Base-by-base conservation (phyloP, 2,113 vertebrate genomes). In the Actenoides hombroni region DNA sequence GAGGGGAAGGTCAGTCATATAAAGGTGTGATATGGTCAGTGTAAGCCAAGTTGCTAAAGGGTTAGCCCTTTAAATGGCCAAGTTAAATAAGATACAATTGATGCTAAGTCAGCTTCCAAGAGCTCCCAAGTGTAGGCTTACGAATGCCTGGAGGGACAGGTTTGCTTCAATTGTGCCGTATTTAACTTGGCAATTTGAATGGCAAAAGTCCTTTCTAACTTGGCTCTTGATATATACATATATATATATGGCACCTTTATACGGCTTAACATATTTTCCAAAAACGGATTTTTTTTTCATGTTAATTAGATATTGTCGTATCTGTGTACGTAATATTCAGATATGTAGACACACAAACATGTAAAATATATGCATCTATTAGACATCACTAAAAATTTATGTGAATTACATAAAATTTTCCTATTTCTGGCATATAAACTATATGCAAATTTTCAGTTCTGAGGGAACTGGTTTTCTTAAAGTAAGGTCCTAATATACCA, bases 171-270 rank as follows among this genome's bases (percentile, higher is more conserved):
- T 90, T 96, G 91, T 93, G 76, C 68, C 37, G 25, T 98, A 90
- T 98, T 98, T 97, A 95, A 94, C 95, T 98, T 98, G 97, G 97
- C 97, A 87, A 63, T 92, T 93, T 81, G 81, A 91, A 96, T 53
- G 69, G 92, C 92, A 97, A 84, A 95, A 96, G 92, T 85, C 74
- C 60, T 96, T 95, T 94, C 77, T 75, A 67, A 97, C 90, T 98
- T 98, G 98, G 97, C 98, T 96, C 76, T 54, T 29, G 24, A 57
- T 88, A 26, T 26, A 95, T 88, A 90, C 17, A 21, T 48, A 21
- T 48, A 25, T 26, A 95, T 89, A 89, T 97, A 46, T 98, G 88
- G 25, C 98, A 97, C 97, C 80, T 98, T 86, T 83, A 46, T 54
- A 70, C 48, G 78, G 91, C 49, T 98, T 97, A 97, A 94, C 46